Evolutionary conservation across 2,888 invertebrate genomes (phyloP), one percentile per base, ranked within the genome.

Genomic region (Toxonevra muliebris): DNA sequence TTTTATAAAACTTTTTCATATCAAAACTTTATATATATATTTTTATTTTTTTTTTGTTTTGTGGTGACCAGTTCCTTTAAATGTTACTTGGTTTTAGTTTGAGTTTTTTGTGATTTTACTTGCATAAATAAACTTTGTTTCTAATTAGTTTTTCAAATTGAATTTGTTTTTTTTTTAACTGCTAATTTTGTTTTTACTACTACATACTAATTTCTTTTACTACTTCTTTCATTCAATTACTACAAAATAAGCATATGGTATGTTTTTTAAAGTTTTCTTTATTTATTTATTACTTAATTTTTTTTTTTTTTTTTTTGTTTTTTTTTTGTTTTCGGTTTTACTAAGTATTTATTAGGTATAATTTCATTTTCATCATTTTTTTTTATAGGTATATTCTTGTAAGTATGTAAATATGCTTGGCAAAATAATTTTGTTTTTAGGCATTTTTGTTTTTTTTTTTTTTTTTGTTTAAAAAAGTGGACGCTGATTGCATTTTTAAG

Each of bases 401-500:
- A 65, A 58, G 58, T 59, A 64, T 65, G 42, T 52, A 59, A 52
- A 65, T 66, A 66, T 55, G 48, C 45, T 54, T 66, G 48, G 66
- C 66, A 66, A 66, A 66, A 45, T 61, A 61, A 61, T 41, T 57
- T 61, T 60, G 43, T 62, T 40, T 55, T 53, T 40, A 11, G 20
- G 41, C 10, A 41, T 54, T 63, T 55, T 10, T 54, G 19, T 11
- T 55, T 43, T 41, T 15, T 41, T 19, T 63, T 4, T 20, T 62
- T 19, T 54, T 13, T 54, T 45, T 30, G 2, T 58, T 62, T 65
- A 15, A 59, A 62, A 67, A 67, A 62, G 57, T 67, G 67, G 67
- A 67, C 67, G 67, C 67, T 62, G 62, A 62, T 67, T 67, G 62
- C 58, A 58, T 67, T 62, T n/a, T 30, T 30, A 30, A 30, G 30